These are phyloP conservation scores for Pterocles burchelli DNA, from an alignment of 2,113 vertebrate species.

Conservation along the genomic window DNA sequence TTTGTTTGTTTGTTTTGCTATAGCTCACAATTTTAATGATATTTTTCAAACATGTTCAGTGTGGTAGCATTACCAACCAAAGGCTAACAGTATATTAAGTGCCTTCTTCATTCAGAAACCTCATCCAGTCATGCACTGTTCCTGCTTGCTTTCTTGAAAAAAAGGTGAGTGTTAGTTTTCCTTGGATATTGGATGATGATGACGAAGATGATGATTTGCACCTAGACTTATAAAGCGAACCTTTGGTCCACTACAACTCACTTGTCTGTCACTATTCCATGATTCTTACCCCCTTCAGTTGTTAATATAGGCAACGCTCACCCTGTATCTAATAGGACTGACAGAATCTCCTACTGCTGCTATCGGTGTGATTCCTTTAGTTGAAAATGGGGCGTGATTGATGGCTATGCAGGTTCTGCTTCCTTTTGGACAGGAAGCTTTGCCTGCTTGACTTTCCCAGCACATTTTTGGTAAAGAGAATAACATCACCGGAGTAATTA, in stretches of 20 bases:
- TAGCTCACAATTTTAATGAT: not conserved
- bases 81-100: not conserved
- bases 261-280: conserved; percentile 58
- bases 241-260: conserved; percentile 56
- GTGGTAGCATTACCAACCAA: not conserved
- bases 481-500: not conserved
- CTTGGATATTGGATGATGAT: not conserved
- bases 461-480: conserved; percentile 28
- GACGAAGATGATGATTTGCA: not conserved
- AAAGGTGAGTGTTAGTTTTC: not conserved
- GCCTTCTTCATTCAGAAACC: not conserved
- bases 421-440: conserved; percentile 1
- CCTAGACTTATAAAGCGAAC: not conserved
- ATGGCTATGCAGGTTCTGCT: conserved; percentile 45
- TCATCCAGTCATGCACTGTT: not conserved
- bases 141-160: not conserved
- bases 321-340: conserved; percentile 39
- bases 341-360: conserved; percentile 18
- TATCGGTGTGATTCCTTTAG: conserved; percentile 55
- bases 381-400: conserved; percentile 69
- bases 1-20: not conserved
- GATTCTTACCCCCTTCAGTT: conserved; percentile 49
- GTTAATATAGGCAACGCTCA: conserved; percentile 42
- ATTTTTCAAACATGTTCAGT: not conserved
- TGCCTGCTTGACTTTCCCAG: conserved; percentile 26